phyloP scores from a whole-genome alignment of 2,113 vertebrate species.

The Galemys pyrenaicus region DNA sequence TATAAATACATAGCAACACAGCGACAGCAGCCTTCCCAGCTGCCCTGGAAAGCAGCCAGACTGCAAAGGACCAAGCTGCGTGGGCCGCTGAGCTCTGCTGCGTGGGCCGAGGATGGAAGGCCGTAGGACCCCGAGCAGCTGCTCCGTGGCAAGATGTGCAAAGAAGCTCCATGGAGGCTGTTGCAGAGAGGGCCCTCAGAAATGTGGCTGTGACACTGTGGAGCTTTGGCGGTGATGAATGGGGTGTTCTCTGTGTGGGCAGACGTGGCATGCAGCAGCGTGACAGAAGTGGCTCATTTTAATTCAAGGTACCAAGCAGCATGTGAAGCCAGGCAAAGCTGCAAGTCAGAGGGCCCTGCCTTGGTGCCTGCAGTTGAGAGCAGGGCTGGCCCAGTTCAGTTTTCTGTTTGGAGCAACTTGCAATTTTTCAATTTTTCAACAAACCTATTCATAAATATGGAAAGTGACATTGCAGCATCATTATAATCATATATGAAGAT shows the following conservation, averaged over 20 bases:
- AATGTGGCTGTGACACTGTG: neutral
- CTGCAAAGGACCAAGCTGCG: neutral
- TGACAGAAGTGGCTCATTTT: constrained; percentile 9
- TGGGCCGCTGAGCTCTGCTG: neutral
- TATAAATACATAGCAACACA: constrained; percentile 10
- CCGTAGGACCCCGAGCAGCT: neutral
- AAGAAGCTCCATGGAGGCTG: neutral
- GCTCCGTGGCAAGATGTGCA: neutral
- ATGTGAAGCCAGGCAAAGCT: neutral
- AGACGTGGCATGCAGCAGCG: neutral
- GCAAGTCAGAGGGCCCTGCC: neutral
- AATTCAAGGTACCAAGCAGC: constrained; percentile 22
- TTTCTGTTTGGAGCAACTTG: neutral
- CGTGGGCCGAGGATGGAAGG: neutral
- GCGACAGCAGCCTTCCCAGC: neutral
- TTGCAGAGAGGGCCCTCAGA: neutral
- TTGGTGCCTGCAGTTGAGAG: neutral
- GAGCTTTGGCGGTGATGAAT: neutral
- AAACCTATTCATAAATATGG: constrained; percentile 53
- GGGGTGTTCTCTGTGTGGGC: neutral
- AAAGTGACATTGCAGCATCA: constrained; percentile 44
- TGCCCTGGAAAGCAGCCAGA: constrained; percentile 51
- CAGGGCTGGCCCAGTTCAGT: neutral
- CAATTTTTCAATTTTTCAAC: neutral
- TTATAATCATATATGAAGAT: constrained; percentile 56